Conservation (phyloP, 2,888 invertebrate species). For the Drosophila sordidapex region DNA sequence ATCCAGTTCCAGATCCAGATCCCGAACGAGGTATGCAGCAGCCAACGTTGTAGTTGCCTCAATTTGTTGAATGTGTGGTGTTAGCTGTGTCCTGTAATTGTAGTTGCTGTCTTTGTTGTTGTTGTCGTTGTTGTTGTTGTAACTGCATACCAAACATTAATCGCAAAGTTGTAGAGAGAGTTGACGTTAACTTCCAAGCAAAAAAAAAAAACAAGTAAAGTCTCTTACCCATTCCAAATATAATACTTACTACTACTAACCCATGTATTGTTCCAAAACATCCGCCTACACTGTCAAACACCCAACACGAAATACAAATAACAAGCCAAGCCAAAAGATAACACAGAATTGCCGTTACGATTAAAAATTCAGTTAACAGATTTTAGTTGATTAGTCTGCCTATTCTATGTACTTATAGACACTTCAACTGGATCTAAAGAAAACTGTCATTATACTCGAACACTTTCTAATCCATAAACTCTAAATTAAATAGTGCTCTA, state of each 20-base stretch:
- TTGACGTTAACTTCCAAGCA: conserved; percentile 40
- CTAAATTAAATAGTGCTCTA: conserved; percentile 14
- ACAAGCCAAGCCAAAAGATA: conserved; percentile 9
- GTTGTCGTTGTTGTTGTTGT: conserved; percentile 51
- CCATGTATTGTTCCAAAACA: conserved; percentile 24
- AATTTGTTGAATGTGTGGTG: conserved; percentile 42
- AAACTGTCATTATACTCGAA: conserved; percentile 48
- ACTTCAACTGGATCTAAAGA: conserved; percentile 34
- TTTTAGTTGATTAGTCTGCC: conserved; percentile 39
- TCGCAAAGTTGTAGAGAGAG: conserved; percentile 55
- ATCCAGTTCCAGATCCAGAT: conserved; percentile 20
- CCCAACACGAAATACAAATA: conserved; percentile 24
- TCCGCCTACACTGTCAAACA: conserved; percentile 18
- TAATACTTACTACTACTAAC: conserved; percentile 10
- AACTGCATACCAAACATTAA: conserved; percentile 32
- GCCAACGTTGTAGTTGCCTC: conserved; percentile 37
- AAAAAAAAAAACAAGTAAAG: conserved; percentile 16
- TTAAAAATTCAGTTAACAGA: conserved; percentile 17
- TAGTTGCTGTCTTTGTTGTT: conserved; percentile 58
- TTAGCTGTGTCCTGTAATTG: conserved; percentile 53
- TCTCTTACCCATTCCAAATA: not conserved
- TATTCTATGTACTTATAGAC: conserved; percentile 32
- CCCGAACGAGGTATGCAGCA: conserved; percentile 43
- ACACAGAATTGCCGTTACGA: conserved; percentile 24
- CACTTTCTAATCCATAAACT: conserved; percentile 35